phyloP scores from a whole-genome alignment of 2,797 vertebrate species.

The Gymnodraco acuticeps region DNA sequence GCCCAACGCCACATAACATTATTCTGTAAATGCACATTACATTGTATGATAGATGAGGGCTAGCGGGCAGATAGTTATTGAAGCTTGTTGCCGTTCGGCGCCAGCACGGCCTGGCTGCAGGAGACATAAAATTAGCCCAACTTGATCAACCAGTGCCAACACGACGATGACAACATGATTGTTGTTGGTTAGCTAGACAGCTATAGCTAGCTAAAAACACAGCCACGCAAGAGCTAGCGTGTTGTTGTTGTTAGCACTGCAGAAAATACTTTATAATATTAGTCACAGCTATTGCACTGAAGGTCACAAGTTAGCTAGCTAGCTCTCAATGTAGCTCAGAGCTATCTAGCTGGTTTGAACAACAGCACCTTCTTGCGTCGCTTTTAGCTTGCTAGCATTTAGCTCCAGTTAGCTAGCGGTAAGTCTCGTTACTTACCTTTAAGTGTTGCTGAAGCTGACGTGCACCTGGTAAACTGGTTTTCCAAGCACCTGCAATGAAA shows the following conservation, averaged over 20 bases:
- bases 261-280: conserved; percentile 49
- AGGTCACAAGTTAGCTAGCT: conserved; percentile 74
- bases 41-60: fast-evolving
- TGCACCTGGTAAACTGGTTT: conserved; percentile 8
- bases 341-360: conserved; percentile 70
- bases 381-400: conserved; percentile 59
- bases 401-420: conserved; percentile 54
- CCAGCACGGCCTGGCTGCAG: conserved; percentile 56
- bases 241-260: conserved; percentile 26
- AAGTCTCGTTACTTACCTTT: conserved; percentile 66
- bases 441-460: conserved; percentile 38
- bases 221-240: conserved; percentile 34
- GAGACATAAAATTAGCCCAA: conserved; percentile 57
- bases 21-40: neutral
- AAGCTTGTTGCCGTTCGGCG: conserved; percentile 16
- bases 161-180: conserved; percentile 68
- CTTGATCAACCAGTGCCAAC: conserved; percentile 67
- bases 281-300: conserved; percentile 56
- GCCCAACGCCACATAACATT: neutral
- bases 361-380: conserved; percentile 79
- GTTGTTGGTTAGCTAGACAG: conserved; percentile 51
- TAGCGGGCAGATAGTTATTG: neutral
- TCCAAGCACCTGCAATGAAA: conserved; percentile 30
- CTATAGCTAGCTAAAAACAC: conserved; percentile 56
- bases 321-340: conserved; percentile 50